A percentile compares a stretch with the other conserved stretches of the same genome.
These are phyloP conservation scores for Pheosia tremula DNA, from an alignment of 2,888 invertebrate genomes.

Conservation along the genomic window DNA sequence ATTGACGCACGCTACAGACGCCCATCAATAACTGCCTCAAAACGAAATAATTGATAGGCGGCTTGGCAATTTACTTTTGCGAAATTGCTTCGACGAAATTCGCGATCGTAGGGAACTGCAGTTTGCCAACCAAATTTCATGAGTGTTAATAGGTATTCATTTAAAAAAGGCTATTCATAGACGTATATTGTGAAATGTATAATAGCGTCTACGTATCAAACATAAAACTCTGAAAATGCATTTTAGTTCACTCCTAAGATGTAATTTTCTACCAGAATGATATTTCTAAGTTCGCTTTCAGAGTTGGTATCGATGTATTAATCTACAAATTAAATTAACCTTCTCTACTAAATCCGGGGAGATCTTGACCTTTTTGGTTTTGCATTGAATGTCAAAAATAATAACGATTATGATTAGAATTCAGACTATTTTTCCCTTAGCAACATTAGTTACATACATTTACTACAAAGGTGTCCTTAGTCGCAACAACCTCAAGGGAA, in stretches of 20 bases:
- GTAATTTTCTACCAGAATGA: no score
- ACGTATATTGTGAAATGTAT: no score
- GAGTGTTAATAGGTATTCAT: no score
- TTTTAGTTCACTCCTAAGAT: no score
- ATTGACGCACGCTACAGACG: slow-evolving; percentile 35
- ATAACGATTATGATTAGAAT: background rate
- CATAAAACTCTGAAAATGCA: no score
- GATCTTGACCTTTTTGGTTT: no score
- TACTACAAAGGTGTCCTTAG: background rate
- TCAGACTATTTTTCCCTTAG: background rate
- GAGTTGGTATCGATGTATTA: no score
- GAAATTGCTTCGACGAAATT: slow-evolving; percentile 5
- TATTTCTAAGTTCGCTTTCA: no score
- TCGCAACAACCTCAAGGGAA: background rate
- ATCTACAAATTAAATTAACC: no score
- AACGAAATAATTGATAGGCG: slow-evolving; percentile 19
- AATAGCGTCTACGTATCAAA: no score
- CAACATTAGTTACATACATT: background rate
- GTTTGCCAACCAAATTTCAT: background rate
- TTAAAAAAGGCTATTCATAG: no score
- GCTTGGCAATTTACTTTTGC: slow-evolving; percentile 11
- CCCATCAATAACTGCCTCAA: slow-evolving; percentile 26
- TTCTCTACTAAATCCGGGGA: no score
- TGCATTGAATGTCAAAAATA: background rate
- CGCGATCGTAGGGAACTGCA: background rate